Base-by-base conservation (phyloP, 2,113 vertebrate species). In the Corythaeola cristata region DNA sequence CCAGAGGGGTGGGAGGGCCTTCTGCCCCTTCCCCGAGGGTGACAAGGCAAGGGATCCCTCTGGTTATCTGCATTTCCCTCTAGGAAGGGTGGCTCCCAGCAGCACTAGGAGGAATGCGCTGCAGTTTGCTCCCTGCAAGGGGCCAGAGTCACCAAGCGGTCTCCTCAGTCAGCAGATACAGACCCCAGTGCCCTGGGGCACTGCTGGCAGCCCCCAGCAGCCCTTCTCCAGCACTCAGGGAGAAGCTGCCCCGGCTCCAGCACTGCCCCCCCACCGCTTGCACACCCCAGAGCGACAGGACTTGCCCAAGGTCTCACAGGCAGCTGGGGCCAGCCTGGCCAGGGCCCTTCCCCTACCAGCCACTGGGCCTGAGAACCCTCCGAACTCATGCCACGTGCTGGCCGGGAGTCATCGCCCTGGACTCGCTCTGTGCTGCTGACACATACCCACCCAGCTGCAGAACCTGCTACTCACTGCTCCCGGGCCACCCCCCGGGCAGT, bases 231-330 rank as follows among this genome's bases (percentile, higher is more conserved):
- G 33, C 20, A 6, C 49, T 9, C 0, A 0, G 23, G 53, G 28
- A 66, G 59, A 67, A 72, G 19, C 35, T 4, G 2, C 60, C 39
- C 55, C 4, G 11, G 44, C n/a, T 76, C 66, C 81, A 9, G 62
- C 2, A 0, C 2, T 55, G 37, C 30, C 30, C 16, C n/a, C 55
- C 6, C 59, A 15, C 1, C 5, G 2, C 41, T 82, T 1, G 2
- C 52, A 28, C 41, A 27, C 41, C 83, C 16, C 62, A 17, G 8
- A 81, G 47, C 0, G 3, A 22, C 3, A 5, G 28, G 20, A 33
- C n/a, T 30, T 63, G 41, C 45, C 81, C 59, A 45, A 82, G 49
- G 77, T 77, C 50, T 74, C 10, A 4, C 12, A 0, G 13, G 41
- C 32, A 63, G 33, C 52, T 2, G 1, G 17, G 33, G 8, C 35